These are phyloP conservation scores for Rhizomys pruinosus DNA, from an alignment of 2,113 vertebrate species.

Conservation along the genomic window DNA sequence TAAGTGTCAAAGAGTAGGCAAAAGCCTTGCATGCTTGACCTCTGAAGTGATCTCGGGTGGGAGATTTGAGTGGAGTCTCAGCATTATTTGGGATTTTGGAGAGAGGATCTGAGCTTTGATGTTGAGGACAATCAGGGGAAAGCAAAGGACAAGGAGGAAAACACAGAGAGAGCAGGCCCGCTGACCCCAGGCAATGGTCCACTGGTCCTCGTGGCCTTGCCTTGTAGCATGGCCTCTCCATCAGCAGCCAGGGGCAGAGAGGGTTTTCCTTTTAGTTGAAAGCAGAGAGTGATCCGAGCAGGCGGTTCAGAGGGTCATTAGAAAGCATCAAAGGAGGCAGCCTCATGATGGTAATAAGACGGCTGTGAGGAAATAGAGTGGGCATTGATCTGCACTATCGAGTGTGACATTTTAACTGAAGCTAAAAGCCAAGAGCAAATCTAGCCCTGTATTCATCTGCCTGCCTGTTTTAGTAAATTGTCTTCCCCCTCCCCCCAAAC, in stretches of 20 bases:
- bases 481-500: conserved; percentile 88
- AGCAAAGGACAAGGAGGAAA: conserved; percentile 86
- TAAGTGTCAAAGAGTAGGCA: conserved; percentile 73
- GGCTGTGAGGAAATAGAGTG: conserved; percentile 96
- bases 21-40: conserved; percentile 73
- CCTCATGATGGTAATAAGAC: conserved; percentile 94
- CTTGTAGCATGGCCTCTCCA: conserved; percentile 84
- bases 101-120: conserved; percentile 84
- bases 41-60: conserved; percentile 74
- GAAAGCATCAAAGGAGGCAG: conserved; percentile 93
- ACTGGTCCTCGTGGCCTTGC: conserved; percentile 83
- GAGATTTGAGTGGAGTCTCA: conserved; percentile 80
- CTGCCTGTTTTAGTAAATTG: conserved; percentile 92
- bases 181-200: conserved; percentile 86
- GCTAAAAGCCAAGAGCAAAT: conserved; percentile 93
- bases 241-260: conserved; percentile 82
- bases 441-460: conserved; percentile 90
- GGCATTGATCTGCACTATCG: conserved; percentile 96
- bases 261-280: conserved; percentile 89
- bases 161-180: conserved; percentile 77
- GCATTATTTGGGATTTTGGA: conserved; percentile 85
- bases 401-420: conserved; percentile 99
- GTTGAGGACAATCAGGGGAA: conserved; percentile 85
- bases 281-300: conserved; percentile 88
- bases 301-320: conserved; percentile 92